Evolutionary conservation across 2,113 vertebrate genomes (phyloP), one percentile per base, ranked within the genome.

Genomic region (Chaetorhynchus papuensis): DNA sequence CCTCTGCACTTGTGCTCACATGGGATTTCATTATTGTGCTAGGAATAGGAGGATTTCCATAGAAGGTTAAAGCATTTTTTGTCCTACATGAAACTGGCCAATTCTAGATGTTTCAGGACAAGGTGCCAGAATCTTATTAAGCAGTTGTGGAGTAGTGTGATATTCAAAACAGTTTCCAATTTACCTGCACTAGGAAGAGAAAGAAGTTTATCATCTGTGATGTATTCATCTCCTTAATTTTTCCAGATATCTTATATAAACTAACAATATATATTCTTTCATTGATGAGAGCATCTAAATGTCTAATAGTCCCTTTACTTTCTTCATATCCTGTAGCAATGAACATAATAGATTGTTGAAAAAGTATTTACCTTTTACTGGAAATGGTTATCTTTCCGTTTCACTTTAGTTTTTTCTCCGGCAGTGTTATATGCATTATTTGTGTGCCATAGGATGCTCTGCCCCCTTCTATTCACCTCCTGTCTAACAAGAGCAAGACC

Each of bases 11-110:
- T 28, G 8, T 39, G 59, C 16, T 96, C 74, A 41, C 85, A 80
- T 63, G 87, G 54, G 54, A 90, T 91, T 96, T 94, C 79, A 49
- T 80, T 52, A 70, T 83, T 92, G 75, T 83, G 39, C n/a, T 88
- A 74, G 30, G 35, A 93, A 59, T 31, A 94, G 70, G 57, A 93
- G 37, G 31, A 93, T 86, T 94, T 90, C 90, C 89, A 80, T 78
- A 94, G 78, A 93, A 94, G 84, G 94, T 69, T 83, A 77, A 88
- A 93, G 59, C 33, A 70, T 83, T 92, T 85, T 9, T 0, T 88
- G 31, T 88, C 68, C 75, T 72, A 75, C 39, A 21, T 45, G 63
- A 77, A 42, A 59, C 47, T 30, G 42, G 68, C 11, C 31, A 75
- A 0, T 63, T 85, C 79, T n/a, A 82, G 64, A 94, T 49, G 41